Evolutionary conservation across 2,888 invertebrate species (phyloP).

Genomic region (Orchestes rusci): DNA sequence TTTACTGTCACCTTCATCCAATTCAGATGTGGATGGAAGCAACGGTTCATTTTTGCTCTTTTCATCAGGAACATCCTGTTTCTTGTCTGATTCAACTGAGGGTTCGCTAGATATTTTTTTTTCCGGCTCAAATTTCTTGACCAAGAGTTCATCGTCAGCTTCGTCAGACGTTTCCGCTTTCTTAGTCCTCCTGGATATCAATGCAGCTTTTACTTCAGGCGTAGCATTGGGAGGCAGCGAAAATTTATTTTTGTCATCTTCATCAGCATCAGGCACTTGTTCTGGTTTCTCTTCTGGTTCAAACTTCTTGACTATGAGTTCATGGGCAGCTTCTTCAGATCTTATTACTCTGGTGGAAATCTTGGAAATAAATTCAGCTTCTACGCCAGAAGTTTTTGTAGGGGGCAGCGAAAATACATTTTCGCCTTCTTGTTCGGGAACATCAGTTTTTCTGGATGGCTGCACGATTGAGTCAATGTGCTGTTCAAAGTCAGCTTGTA

Average conservation of each 20-base stretch:
- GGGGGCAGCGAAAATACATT: neutral
- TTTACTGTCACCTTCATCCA: no score
- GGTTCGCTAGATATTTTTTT: neutral
- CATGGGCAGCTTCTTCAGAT: constrained; percentile 2
- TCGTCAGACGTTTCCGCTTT: constrained; percentile 16
- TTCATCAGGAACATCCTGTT: constrained; percentile 18
- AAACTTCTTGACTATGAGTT: constrained; percentile 30
- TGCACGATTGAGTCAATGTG: no score
- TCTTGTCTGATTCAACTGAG: no score
- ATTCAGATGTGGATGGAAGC: no score
- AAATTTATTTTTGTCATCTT: constrained; percentile 13
- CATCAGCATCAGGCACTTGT: constrained; percentile 33
- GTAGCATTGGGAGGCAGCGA: no score
- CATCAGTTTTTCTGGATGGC: neutral
- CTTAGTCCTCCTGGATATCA: no score
- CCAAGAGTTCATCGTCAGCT: constrained; percentile 31
- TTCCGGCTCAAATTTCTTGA: constrained; percentile 28
- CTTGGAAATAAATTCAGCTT: no score
- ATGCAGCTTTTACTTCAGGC: constrained; percentile 66
- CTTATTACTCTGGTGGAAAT: constrained; percentile 2
- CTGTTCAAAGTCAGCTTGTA: no score
- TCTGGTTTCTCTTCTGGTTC: constrained; percentile 33
- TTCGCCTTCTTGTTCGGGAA: neutral
- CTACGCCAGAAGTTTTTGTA: constrained; percentile 33
- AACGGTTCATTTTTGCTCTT: constrained; percentile 30